phyloP scores from a whole-genome alignment of 2,797 vertebrate genomes.

The Pampus argenteus region DNA sequence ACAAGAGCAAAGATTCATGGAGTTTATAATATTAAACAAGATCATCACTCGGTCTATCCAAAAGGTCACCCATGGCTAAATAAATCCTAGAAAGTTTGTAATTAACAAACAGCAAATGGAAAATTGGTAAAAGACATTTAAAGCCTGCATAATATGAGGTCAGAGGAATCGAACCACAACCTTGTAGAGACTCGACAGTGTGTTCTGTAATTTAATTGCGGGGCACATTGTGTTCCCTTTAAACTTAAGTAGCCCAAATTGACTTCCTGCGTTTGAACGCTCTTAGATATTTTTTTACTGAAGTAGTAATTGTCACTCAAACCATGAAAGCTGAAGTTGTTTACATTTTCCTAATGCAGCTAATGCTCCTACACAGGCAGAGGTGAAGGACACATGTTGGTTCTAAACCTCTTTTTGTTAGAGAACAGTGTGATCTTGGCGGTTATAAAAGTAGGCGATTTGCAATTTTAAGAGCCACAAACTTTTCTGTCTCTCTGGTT shows the following conservation, averaged over 20 bases:
- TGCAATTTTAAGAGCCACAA: slow-evolving; percentile 37
- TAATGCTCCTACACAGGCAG: slow-evolving; percentile 7
- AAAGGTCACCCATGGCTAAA: slow-evolving; percentile 39
- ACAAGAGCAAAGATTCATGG: slow-evolving; percentile 5
- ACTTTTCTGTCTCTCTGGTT: slow-evolving; percentile 10
- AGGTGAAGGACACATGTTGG: slow-evolving; percentile 3
- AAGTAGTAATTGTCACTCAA: slow-evolving; percentile 21
- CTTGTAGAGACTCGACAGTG: slow-evolving; percentile 38
- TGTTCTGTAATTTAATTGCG: slow-evolving; percentile 50
- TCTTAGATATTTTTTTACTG: slow-evolving; percentile 12
- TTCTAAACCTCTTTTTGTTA: slow-evolving; percentile 10
- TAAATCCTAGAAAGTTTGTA: slow-evolving; percentile 18
- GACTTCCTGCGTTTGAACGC: slow-evolving; percentile 31
- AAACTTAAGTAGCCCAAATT: slow-evolving; percentile 36
- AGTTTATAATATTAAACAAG: slow-evolving; percentile 15
- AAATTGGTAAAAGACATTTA: slow-evolving; percentile 19
- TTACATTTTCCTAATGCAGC: slow-evolving; percentile 32
- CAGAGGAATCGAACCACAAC: slow-evolving; percentile 27
- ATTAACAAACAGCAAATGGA: slow-evolving; percentile 15
- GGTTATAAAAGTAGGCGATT: neutral
- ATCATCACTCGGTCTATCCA: neutral
- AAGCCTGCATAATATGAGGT: slow-evolving; percentile 21
- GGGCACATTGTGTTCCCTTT: slow-evolving; percentile 41
- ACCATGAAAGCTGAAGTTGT: slow-evolving; percentile 35
- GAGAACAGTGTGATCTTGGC: neutral